Evolutionary conservation across 2,888 invertebrate species (phyloP).

Genomic region (Drosophila paramelanica): DNA sequence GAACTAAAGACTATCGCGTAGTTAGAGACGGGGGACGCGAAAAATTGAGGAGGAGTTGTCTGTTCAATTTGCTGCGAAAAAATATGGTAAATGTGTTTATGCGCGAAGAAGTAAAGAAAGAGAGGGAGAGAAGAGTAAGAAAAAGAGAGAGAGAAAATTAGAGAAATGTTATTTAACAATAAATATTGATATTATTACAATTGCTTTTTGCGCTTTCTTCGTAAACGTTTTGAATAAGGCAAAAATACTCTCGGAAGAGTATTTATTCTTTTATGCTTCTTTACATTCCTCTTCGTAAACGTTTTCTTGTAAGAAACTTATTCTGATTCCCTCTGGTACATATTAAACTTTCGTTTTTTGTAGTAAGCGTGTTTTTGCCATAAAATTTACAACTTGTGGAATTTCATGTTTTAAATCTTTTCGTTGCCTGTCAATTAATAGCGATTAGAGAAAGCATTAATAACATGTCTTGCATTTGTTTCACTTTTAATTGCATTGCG

Average conservation of each 20-base stretch:
- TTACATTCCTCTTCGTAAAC: not conserved
- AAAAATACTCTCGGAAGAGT: too few species aligned
- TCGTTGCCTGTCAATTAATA: constrained; percentile 3
- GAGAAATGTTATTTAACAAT: not conserved
- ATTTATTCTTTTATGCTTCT: not conserved
- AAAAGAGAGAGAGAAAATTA: not conserved
- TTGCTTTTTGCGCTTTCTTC: not conserved
- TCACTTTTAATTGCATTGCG: constrained; percentile 50
- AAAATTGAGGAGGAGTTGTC: constrained; percentile 2
- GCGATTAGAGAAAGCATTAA: constrained; percentile 48
- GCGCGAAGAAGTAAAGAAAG: constrained; percentile 64
- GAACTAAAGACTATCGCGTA: constrained; percentile 33
- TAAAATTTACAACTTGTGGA: not conserved
- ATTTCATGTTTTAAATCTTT: not conserved
- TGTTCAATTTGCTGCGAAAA: constrained; percentile 75
- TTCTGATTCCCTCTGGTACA: too few species aligned
- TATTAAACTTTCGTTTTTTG: not conserved
- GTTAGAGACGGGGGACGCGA: not conserved
- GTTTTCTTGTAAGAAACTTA: not conserved
- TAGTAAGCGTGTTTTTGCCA: not conserved
- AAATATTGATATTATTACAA: not conserved
- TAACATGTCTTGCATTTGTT: constrained; percentile 26
- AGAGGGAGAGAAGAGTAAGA: not conserved
- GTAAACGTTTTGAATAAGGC: not conserved
- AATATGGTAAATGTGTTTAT: constrained; percentile 72